Percentiles rank a stretch among this genome's conserved stretches.
phyloP scores from a whole-genome alignment of 2,888 invertebrate species.

The Xestobium rufovillosum region DNA sequence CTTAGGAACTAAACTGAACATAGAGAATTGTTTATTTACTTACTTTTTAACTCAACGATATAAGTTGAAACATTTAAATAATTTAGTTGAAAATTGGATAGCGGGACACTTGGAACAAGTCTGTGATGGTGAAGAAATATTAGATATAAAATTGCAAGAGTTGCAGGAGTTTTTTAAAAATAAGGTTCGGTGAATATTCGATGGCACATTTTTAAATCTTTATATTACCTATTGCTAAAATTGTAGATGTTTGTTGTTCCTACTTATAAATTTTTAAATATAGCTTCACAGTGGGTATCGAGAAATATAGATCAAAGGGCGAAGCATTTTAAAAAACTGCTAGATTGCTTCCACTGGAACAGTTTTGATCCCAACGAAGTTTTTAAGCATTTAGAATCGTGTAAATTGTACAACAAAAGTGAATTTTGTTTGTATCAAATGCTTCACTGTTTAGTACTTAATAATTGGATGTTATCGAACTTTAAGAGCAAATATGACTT shows the following conservation, averaged over 20 bases:
- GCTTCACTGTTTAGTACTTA: conserved; percentile 42
- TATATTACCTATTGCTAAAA: neutral
- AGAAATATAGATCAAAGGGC: conserved; percentile 46
- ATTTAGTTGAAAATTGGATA: conserved; percentile 50
- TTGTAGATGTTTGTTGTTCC: conserved; percentile 39
- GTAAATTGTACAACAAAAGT: conserved; percentile 50
- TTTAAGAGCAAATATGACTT: conserved; percentile 45
- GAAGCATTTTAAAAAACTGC: conserved; percentile 47
- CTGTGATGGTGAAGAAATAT: conserved; percentile 49
- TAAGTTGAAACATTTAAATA: conserved; percentile 49
- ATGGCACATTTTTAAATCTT: conserved; percentile 5
- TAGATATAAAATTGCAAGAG: conserved; percentile 44
- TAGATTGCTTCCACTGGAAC: conserved; percentile 46
- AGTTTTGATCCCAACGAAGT: conserved; percentile 44
- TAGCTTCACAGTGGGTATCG: conserved; percentile 50
- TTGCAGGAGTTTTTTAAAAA: conserved; percentile 49
- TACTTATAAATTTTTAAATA: conserved; percentile 41
- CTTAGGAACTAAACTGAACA: conserved; percentile 52
- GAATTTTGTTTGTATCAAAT: conserved; percentile 51
- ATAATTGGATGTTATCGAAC: conserved; percentile 46
- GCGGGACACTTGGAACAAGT: conserved; percentile 47
- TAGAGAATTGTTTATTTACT: conserved; percentile 55
- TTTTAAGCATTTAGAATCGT: conserved; percentile 50
- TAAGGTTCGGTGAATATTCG: conserved; percentile 37
- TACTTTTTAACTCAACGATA: conserved; percentile 54